phyloP scores from a whole-genome alignment of 2,888 invertebrate genomes.

The Noctua janthe region DNA sequence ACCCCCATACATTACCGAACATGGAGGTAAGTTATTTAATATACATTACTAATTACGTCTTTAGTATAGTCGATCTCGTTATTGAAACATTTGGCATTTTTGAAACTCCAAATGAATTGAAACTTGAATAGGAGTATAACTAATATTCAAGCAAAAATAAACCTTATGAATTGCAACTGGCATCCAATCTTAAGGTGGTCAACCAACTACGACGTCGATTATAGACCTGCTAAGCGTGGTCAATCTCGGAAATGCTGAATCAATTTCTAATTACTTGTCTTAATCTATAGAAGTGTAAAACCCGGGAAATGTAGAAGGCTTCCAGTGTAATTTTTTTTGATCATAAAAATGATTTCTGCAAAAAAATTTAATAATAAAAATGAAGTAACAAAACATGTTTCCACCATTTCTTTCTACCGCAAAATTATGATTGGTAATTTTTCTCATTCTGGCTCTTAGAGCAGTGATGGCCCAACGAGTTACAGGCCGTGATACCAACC shows the following conservation, averaged over 20 bases:
- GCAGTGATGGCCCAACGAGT: neutral
- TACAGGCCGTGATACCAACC: neutral
- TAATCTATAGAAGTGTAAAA: neutral
- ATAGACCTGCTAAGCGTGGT: neutral
- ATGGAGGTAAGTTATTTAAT: conserved; percentile 75
- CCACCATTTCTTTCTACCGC: neutral
- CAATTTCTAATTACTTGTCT: neutral
- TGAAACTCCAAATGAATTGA: neutral
- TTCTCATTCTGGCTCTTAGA: neutral
- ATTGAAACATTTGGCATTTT: neutral
- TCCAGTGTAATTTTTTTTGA: neutral
- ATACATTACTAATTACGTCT: neutral
- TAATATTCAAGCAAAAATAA: neutral
- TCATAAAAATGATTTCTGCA: too few species aligned
- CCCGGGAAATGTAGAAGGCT: neutral
- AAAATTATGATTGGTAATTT: neutral
- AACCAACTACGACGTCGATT: neutral
- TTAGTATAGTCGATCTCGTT: neutral
- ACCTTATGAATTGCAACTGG: neutral
- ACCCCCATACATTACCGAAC: conserved; percentile 85
- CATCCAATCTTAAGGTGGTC: neutral
- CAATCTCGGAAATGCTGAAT: neutral
- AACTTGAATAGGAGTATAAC: neutral
- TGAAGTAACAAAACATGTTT: too few species aligned
- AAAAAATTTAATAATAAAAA: neutral